Conservation (phyloP, 2,888 invertebrate species). For the Ephialtes manifestator region DNA sequence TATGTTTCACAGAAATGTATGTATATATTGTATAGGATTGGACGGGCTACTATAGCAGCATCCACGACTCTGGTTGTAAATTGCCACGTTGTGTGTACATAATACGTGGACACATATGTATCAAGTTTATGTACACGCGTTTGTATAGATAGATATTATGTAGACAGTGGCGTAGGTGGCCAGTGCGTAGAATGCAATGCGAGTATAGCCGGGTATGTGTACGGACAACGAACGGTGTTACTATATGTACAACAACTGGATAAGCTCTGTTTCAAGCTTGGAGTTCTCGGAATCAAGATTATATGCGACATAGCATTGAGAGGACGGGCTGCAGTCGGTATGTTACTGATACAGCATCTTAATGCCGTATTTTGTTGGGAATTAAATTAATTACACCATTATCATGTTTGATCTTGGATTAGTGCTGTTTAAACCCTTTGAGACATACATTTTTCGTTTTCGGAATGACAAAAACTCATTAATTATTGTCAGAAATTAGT, state of each 20-base stretch:
- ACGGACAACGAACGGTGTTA: not conserved
- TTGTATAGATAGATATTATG: slow-evolving; percentile 8
- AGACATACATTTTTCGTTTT: too few relatives aligned
- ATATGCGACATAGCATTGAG: not conserved
- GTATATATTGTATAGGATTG: not conserved
- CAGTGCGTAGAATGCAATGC: slow-evolving; percentile 21
- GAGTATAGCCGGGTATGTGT: not conserved
- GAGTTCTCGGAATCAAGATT: slow-evolving; percentile 33
- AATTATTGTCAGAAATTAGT: too few relatives aligned
- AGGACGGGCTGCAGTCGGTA: not conserved
- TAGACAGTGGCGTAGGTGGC: not conserved
- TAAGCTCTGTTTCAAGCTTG: slow-evolving; percentile 19
- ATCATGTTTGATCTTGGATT: not conserved
- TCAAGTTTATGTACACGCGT: slow-evolving; percentile 5
- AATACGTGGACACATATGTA: slow-evolving; percentile 7
- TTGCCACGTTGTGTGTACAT: slow-evolving; percentile 55
- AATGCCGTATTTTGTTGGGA: not conserved
- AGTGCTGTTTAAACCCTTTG: too few relatives aligned
- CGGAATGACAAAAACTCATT: too few relatives aligned
- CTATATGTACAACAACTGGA: not conserved
- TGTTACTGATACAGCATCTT: slow-evolving; percentile 5
- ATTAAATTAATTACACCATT: not conserved
- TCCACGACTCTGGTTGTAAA: slow-evolving; percentile 54
- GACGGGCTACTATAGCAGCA: slow-evolving; percentile 43
- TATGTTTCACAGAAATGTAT: slow-evolving; percentile 36